These are phyloP conservation scores for Zalophus californianus DNA, from an alignment of 2,797 vertebrate genomes.

Conservation along the genomic window DNA sequence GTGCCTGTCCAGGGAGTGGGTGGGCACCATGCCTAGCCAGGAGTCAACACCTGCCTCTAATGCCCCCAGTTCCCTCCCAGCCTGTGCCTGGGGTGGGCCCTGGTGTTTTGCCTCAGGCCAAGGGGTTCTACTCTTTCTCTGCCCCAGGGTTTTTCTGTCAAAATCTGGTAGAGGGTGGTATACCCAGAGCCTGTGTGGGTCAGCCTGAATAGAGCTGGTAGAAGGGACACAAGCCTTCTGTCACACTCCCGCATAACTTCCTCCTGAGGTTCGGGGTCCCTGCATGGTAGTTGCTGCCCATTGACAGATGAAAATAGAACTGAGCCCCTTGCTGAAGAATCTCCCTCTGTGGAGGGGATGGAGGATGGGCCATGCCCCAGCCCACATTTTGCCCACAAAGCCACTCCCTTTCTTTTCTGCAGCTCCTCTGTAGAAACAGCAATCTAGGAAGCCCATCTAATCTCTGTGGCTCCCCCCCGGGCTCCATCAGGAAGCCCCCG, in stretches of 20 bases:
- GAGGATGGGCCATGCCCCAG: background rate
- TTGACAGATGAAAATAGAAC: background rate
- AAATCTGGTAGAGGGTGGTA: background rate
- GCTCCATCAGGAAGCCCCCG: constrained; percentile 93
- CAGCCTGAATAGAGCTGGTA: background rate
- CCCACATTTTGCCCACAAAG: background rate
- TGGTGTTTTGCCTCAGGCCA: background rate
- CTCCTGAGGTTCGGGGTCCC: background rate
- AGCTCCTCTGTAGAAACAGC: constrained; percentile 92
- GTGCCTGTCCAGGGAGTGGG: constrained; percentile 77
- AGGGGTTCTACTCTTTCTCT: constrained; percentile 22
- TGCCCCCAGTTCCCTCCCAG: background rate
- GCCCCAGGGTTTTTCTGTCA: background rate
- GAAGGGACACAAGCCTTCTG: background rate
- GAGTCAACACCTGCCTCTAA: background rate
- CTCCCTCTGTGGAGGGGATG: background rate
- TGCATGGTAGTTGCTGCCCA: background rate
- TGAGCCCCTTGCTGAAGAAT: background rate
- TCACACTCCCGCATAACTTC: background rate
- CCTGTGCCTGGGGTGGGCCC: background rate
- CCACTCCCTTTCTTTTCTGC: constrained; percentile 68
- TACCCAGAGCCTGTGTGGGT: background rate
- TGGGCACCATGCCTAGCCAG: background rate
- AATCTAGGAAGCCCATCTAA: constrained; percentile 91
- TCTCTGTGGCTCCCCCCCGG: constrained; percentile 92